phyloP scores from a whole-genome alignment of 2,888 invertebrate genomes.

The Melanophora roralis region DNA sequence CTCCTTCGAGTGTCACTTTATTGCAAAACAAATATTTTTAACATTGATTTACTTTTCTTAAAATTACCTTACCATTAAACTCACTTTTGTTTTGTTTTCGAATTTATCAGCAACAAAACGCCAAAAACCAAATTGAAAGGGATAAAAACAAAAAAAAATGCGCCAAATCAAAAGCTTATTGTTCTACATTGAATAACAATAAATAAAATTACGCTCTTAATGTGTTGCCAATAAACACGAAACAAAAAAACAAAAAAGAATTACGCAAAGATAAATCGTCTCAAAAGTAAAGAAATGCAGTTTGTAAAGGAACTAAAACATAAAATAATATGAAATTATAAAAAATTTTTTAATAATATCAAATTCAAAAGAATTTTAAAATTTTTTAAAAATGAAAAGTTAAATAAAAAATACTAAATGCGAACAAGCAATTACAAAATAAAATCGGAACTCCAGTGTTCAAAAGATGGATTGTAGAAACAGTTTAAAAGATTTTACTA shows the following conservation, averaged over 20 bases:
- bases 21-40: background rate
- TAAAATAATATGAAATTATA: background rate
- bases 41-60: background rate
- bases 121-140: background rate
- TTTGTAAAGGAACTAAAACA: background rate
- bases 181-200: constrained; percentile 25
- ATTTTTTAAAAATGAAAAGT: too few species aligned
- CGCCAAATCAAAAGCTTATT: constrained; percentile 20
- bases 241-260: constrained; percentile 25
- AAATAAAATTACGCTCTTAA: constrained; percentile 34
- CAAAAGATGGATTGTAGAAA: too few species aligned
- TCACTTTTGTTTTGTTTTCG: background rate
- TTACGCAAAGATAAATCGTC: constrained; percentile 7
- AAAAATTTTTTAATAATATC: background rate
- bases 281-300: background rate
- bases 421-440: too few species aligned
- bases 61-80: background rate
- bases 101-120: background rate
- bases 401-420: too few species aligned
- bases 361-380: too few species aligned
- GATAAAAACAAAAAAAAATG: background rate
- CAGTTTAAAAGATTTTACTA: too few species aligned
- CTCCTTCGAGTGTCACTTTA: too few species aligned
- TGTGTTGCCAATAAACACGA: constrained; percentile 36
- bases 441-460: too few species aligned